Conservation (phyloP, 2,888 invertebrate genomes). For the Papilio protenor region DNA sequence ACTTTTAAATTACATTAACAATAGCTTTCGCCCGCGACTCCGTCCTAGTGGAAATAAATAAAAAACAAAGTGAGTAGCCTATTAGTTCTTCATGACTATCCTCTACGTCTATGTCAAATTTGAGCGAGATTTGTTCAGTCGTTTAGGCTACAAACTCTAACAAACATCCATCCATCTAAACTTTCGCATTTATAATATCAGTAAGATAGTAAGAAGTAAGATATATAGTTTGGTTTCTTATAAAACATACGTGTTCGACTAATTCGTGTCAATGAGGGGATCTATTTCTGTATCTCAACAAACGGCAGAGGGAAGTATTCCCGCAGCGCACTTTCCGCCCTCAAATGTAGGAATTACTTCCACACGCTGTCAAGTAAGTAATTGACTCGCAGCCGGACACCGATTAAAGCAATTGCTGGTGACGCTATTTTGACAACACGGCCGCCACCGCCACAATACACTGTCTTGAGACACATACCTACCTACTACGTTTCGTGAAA, state of each 20-base stretch:
- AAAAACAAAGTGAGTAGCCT: no score
- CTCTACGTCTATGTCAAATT: no score
- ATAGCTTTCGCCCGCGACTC: no score
- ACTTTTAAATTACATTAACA: background rate
- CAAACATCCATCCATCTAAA: no score
- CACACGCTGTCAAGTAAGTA: slow-evolving; percentile 82
- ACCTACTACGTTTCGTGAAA: slow-evolving; percentile 9
- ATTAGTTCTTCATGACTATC: no score
- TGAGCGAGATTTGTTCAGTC: no score
- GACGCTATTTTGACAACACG: slow-evolving; percentile 82
- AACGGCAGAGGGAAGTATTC: slow-evolving; percentile 82
- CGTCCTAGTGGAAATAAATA: no score
- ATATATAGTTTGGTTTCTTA: background rate
- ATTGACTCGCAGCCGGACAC: slow-evolving; percentile 80
- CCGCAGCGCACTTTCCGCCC: slow-evolving; percentile 80
- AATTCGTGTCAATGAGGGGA: slow-evolving; percentile 30
- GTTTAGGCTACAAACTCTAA: no score
- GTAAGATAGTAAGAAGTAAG: no score
- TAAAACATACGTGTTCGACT: slow-evolving; percentile 13
- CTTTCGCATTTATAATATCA: no score
- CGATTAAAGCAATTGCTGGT: slow-evolving; percentile 81
- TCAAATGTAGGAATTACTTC: slow-evolving; percentile 83
- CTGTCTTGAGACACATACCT: background rate
- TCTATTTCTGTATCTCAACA: slow-evolving; percentile 70
- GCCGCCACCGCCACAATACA: slow-evolving; percentile 46